Conservation (phyloP, 2,888 invertebrate species). For the Panopea generosa region DNA sequence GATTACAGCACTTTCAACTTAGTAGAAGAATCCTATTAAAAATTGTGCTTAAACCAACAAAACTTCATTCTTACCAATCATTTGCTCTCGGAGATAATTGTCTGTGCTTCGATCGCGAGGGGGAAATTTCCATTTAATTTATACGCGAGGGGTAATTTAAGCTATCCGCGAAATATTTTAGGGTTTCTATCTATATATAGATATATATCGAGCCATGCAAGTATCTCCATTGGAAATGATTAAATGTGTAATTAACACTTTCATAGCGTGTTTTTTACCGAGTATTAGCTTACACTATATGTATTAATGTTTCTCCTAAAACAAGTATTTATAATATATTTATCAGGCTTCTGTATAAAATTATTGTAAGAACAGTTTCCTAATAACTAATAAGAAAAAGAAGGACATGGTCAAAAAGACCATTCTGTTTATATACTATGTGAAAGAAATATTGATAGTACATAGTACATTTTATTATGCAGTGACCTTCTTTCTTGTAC, state of each 20-base stretch:
- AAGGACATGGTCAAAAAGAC: no score
- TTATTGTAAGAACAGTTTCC: no score
- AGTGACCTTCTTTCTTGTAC: no score
- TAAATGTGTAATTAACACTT: background rate
- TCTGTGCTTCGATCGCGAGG: slow-evolving; percentile 18
- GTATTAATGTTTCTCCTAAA: slow-evolving; percentile 1
- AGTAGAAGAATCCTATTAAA: background rate
- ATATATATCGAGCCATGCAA: slow-evolving; percentile 17
- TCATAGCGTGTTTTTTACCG: background rate
- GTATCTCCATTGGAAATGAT: slow-evolving; percentile 41
- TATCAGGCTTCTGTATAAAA: background rate
- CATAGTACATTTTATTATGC: no score
- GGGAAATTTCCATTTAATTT: slow-evolving; percentile 1
- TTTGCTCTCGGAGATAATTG: slow-evolving; percentile 38
- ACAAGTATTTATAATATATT: background rate
- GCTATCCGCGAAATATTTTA: slow-evolving; percentile 28
- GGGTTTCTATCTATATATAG: background rate
- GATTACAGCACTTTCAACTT: no score
- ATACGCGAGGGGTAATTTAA: slow-evolving; percentile 18
- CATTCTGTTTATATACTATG: no score
- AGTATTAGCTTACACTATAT: slow-evolving; percentile 6
- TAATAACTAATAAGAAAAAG: no score
- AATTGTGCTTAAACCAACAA: background rate
- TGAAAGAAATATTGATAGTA: no score
- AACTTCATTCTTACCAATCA: slow-evolving; percentile 2